These are phyloP conservation scores for Acronicta psi DNA, from an alignment of 2,888 invertebrate genomes.

Conservation along the genomic window DNA sequence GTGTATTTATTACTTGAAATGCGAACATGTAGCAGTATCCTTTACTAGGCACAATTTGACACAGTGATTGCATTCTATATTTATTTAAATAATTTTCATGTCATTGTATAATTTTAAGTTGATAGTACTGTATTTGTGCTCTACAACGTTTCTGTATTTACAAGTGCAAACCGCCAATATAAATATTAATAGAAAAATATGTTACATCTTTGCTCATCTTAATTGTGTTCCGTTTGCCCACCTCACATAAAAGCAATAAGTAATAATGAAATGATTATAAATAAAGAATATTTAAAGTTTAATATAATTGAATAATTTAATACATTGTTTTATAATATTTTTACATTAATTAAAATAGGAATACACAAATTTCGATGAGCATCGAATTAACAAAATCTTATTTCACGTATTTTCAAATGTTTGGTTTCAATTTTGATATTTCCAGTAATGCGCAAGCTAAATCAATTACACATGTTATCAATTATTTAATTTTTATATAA, in stretches of 20 bases:
- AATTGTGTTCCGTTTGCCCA: constrained; percentile 66
- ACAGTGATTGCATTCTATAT: constrained; percentile 15
- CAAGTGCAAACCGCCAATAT: constrained; percentile 68
- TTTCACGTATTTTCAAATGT: constrained; percentile 89
- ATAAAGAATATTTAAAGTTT: constrained; percentile 52
- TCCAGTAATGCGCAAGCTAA: constrained; percentile 59
- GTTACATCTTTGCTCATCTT: constrained; percentile 81
- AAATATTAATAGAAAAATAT: constrained; percentile 59
- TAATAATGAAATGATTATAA: constrained; percentile 65
- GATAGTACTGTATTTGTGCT: constrained; percentile 67
- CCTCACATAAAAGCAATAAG: constrained; percentile 60
- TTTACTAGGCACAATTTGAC: constrained; percentile 8
- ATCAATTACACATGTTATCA: constrained; percentile 59
- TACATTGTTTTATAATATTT: constrained; percentile 54
- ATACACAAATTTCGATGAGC: constrained; percentile 79
- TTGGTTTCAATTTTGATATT: constrained; percentile 63
- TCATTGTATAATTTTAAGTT: constrained; percentile 31
- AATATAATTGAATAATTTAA: constrained; percentile 50
- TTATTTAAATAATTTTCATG: constrained; percentile 16
- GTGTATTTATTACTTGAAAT: constrained; percentile 17
- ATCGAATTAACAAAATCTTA: constrained; percentile 76
- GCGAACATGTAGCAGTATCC: constrained; percentile 7
- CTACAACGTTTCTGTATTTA: constrained; percentile 70
- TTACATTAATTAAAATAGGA: constrained; percentile 54
- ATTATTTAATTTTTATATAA: constrained; percentile 59